Evolutionary conservation across 2,797 vertebrate genomes (phyloP), one percentile per base, ranked within the genome.

Genomic region (Heliangelus exortis): DNA sequence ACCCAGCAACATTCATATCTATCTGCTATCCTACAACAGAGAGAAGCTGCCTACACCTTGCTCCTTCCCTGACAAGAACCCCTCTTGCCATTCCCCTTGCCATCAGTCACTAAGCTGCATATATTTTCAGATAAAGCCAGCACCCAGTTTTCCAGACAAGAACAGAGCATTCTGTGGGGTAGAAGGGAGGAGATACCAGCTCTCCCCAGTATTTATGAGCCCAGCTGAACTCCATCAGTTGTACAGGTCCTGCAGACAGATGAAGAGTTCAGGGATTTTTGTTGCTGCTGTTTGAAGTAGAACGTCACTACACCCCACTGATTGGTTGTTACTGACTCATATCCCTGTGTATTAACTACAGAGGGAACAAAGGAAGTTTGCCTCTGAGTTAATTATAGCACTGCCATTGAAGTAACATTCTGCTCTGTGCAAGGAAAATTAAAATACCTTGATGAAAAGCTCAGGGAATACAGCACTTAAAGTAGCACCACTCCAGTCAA

Each of bases 241-340:
- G 31, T 17, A 77, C 29, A 75, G 22, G 57, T 20, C 77, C 16
- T 25, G 47, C 54, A 67, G 66, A 39, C 58, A 89, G 41, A 77
- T 58, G 41, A 75, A 78, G 61, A 75, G 73, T 15, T 28, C 54
- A 85, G 72, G 84, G 69, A 34, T 41, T 78, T 61, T 43, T 45
- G 50, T 19, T 85, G 54, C 41, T 90, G 54, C 47, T 78, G 58
- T 36, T 87, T 55, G 76, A 71, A 80, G 78, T 61, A 83, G 59
- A 87, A 77, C 47, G 65, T 66, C 43, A 43, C 45, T 45, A 67
- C 23, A 85, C 65, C 69, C 84, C 90, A 68, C 22, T 25, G 65
- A 76, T 87, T 75, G 85, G 58, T 89, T 84, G 79, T 84, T 93
- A 90, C 78, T 96, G 93, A 96, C 81, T 96, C 93, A 93, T 53